phyloP scores from a whole-genome alignment of 1,140 invertebrate species.

The Anoplolepis gracilipes region DNA sequence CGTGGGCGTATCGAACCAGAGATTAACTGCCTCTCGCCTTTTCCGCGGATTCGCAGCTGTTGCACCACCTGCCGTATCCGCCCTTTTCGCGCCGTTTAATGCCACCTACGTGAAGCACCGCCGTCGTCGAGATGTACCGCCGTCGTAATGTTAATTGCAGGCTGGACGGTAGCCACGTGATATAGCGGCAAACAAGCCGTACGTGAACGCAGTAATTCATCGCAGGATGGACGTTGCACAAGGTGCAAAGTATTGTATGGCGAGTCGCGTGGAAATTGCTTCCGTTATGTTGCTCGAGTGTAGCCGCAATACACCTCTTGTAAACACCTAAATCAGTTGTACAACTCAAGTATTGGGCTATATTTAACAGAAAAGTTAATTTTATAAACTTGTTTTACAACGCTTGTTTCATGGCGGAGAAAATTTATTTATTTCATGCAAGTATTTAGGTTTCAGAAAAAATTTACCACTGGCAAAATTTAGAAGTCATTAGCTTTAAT shows the following conservation, averaged over 20 bases:
- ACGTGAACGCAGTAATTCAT: constrained; percentile 43
- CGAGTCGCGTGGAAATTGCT: constrained; percentile 34
- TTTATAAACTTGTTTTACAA: not conserved
- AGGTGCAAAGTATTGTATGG: constrained; percentile 10
- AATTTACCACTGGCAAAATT: not conserved
- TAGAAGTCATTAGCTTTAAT: not conserved
- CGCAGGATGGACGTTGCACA: constrained; percentile 16
- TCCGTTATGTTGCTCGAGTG: not conserved
- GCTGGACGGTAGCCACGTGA: constrained; percentile 56
- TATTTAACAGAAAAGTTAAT: not conserved
- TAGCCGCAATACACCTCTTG: constrained; percentile 9
- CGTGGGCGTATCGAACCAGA: constrained; percentile 76
- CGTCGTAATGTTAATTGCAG: constrained; percentile 72
- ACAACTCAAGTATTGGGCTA: not conserved
- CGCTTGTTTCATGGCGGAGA: not conserved
- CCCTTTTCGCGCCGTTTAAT: constrained; percentile 78
- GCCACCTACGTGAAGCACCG: constrained; percentile 76
- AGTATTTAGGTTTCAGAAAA: not conserved
- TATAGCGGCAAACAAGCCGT: constrained; percentile 56
- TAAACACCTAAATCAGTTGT: not conserved
- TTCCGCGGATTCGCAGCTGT: constrained; percentile 79
- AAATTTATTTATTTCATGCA: not conserved
- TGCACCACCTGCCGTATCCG: constrained; percentile 79
- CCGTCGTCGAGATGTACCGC: constrained; percentile 64
- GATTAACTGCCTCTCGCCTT: constrained; percentile 76